Evolutionary conservation across 2,113 vertebrate species (phyloP).

Genomic region (Vanacampus margaritifer): DNA sequence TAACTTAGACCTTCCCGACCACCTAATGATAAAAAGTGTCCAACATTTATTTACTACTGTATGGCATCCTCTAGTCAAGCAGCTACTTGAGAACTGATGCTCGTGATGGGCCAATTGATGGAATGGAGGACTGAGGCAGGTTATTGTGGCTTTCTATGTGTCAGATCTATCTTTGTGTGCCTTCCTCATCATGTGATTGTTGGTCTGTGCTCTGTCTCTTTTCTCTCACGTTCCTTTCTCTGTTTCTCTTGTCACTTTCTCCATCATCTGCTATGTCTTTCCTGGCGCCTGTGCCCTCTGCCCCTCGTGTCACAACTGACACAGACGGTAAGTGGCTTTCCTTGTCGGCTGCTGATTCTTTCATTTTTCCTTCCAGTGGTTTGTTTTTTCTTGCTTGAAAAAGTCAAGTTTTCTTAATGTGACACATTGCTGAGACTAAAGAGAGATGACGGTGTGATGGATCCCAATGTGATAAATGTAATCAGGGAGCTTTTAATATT

Average conservation of each 20-base stretch:
- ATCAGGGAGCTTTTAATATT: background rate
- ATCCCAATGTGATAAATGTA: background rate
- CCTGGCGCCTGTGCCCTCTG: slow-evolving; percentile 68
- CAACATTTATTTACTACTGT: no score
- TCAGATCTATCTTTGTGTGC: slow-evolving; percentile 28
- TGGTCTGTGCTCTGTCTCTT: slow-evolving; percentile 38
- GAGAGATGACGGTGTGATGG: background rate
- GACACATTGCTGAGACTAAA: background rate
- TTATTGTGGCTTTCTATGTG: slow-evolving; percentile 43
- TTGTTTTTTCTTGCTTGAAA: slow-evolving; percentile 2
- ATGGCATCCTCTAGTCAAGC: background rate
- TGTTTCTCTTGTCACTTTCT: slow-evolving; percentile 33
- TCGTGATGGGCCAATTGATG: background rate
- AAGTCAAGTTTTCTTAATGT: background rate
- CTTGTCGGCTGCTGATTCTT: slow-evolving; percentile 53
- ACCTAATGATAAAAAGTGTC: no score
- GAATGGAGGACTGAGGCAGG: slow-evolving; percentile 22
- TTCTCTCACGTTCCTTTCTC: slow-evolving; percentile 19
- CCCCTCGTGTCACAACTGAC: slow-evolving; percentile 56
- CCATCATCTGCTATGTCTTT: slow-evolving; percentile 67
- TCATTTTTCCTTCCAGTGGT: slow-evolving; percentile 14
- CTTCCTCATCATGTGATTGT: slow-evolving; percentile 51
- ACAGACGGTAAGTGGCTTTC: slow-evolving; percentile 78
- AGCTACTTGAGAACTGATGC: background rate
- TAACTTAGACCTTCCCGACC: background rate